Evolutionary conservation across 2,888 invertebrate species (phyloP), one percentile per base, ranked within the genome.

Genomic region (Cryptocephalus moraei): DNA sequence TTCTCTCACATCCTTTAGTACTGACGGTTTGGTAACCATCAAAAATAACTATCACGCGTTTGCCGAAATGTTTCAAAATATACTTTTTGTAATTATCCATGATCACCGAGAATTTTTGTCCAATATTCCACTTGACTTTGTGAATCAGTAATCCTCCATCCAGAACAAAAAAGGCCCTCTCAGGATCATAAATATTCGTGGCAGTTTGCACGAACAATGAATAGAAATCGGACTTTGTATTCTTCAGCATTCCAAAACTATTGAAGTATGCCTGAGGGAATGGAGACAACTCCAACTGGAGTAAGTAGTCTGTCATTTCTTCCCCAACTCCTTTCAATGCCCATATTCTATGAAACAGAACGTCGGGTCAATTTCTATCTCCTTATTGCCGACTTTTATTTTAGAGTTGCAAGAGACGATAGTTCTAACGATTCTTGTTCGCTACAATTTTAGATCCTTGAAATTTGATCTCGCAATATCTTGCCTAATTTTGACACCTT

Each of bases 191-290:
- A 40, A 47, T 40, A 34, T 41, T 44, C 32, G 10, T 13, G 11
- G 8, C 1, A 9, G 11, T n/a, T 47, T 39, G 40, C 40, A 10
- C 9, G 44, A 48, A 44, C 34, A 9, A 41, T 33, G 13, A 44
- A 48, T 44, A 48, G 11, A 48, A 44, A 33, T 40, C 41, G 22
- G 48, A 48, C 32, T 48, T 48, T 12, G 44, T 48, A 44, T 44
- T 48, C 36, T 44, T 48, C 31, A 44, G 40, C 41, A 48, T 44
- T 33, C 44, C 48, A 34, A 44, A 44, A 40, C 6, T 44, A 22
- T 48, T 44, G 36, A 48, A 48, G 41, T 41, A 41, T 33, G 39
- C 44, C 33, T 44, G 39, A 44, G 43, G 40, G 40, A 44, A 44
- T 39, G 47, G 47, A 33, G 44, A 43, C 31, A 43, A 47, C 34